Base-by-base conservation (phyloP, 2,888 invertebrate genomes). In the Lampropteryx suffumata region DNA sequence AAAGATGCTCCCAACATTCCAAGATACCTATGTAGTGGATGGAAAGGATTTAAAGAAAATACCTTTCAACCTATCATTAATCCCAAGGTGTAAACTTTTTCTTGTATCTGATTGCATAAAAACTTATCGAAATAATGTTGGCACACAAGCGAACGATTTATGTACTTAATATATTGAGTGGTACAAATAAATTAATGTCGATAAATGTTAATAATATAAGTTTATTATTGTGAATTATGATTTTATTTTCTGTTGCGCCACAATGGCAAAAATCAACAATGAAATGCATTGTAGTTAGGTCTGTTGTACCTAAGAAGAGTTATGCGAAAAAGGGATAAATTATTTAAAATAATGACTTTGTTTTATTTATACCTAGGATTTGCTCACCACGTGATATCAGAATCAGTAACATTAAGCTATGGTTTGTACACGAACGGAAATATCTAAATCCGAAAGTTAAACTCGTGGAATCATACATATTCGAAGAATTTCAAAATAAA, bases 261-360 rank as follows among this genome's bases (percentile, higher is more conserved):
- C 10, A 43, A 48, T 33, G 59, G 57, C 44, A 34, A 28, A 44
- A 44, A 55, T 48, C 42, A 21, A 50, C 13, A 36, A 44, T 39
- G 17, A 46, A 11, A 47, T 30, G 37, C 50, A 37, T 59, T 40
- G 52, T 59, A 61, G 55, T 51, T 48, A 44, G 57, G 57, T 60
- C 45, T 37, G 50, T 50, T 44, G 50, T 52, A 55, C 51, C 54
- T 53, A 24, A 58, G 46, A 56, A 53, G 54, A 56, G 54, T 59
- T 62, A 62, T 53, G 54, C 54, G 37, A 59, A 59, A 48, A 29
- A 41, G 39, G 39, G 60, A 59, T 60, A 65, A 60, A 62, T 57
- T 52, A 51, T 56, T 34, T 47, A 42, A 59, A 51, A 35, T 21
- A 37, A 24, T 26, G 3, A n/a, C 3, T 42, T 41, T 55, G 11